A percentile compares a stretch with the other conserved stretches of the same genome.
These are phyloP conservation scores for Brachionus sp. DNA, from an alignment of 1,140 invertebrate genomes.

Conservation along the genomic window DNA sequence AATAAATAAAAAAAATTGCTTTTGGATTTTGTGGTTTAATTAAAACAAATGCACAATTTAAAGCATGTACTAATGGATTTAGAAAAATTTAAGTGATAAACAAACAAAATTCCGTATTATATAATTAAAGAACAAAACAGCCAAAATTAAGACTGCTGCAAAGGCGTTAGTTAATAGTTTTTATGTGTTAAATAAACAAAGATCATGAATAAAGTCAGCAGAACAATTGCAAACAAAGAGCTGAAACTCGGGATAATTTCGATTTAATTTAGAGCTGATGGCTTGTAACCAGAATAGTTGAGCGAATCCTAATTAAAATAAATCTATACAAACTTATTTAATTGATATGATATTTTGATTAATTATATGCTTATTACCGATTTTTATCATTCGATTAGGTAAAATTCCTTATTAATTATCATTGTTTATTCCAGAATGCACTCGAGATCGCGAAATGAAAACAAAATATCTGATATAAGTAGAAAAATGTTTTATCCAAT, in stretches of 20 bases:
- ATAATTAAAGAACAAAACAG: background rate
- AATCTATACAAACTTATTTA: background rate
- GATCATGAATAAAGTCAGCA: background rate
- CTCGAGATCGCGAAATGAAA: background rate
- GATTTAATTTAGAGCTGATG: constrained; percentile 2
- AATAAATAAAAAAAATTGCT: too few species aligned
- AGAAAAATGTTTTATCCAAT: constrained; percentile 6
- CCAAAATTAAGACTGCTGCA: background rate
- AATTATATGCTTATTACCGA: background rate
- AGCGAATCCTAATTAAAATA: background rate
- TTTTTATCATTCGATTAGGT: background rate
- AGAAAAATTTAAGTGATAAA: constrained; percentile 11
- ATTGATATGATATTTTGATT: constrained; percentile 11
- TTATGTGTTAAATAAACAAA: background rate
- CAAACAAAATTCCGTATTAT: background rate
- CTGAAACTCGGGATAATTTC: background rate
- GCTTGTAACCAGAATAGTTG: background rate
- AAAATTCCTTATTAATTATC: constrained; percentile 5
- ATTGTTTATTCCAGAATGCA: constrained; percentile 8
- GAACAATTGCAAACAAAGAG: background rate
- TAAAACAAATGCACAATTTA: background rate
- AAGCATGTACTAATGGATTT: background rate
- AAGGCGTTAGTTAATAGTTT: background rate
- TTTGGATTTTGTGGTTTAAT: too few species aligned
- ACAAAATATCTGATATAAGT: background rate